These are phyloP conservation scores for Gibbula magus DNA, from an alignment of 2,888 invertebrate genomes.

Conservation along the genomic window DNA sequence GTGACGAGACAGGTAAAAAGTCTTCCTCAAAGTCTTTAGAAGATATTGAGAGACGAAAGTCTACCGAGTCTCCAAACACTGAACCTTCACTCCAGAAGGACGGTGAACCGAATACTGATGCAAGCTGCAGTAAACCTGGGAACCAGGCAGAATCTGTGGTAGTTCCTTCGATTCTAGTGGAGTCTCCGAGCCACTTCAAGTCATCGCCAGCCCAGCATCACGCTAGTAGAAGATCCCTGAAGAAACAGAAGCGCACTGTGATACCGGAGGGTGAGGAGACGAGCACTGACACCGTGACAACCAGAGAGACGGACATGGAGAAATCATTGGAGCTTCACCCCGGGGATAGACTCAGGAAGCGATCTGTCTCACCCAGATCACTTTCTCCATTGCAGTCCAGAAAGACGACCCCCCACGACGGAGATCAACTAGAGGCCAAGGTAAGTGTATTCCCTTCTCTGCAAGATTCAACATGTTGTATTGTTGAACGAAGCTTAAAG, in stretches of 20 bases:
- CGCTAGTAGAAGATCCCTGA: neutral
- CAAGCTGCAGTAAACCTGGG: neutral
- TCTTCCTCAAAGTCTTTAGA: neutral
- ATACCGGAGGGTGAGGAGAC: neutral
- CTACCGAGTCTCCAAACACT: neutral
- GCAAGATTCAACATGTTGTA: no score
- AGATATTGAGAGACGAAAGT: neutral
- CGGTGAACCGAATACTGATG: no score
- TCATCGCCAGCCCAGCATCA: neutral
- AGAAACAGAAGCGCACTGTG: neutral
- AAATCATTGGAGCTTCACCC: neutral
- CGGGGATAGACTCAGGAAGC: neutral
- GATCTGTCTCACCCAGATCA: neutral
- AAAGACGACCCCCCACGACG: no score
- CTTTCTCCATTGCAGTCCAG: neutral
- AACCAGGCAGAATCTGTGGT: neutral
- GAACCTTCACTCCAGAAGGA: neutral
- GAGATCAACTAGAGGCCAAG: no score
- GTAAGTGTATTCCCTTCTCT: no score
- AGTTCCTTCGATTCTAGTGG: neutral
- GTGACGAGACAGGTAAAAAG: neutral
- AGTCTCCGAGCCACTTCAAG: neutral
- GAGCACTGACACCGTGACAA: neutral
- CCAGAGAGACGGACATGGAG: neutral
- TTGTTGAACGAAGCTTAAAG: no score